phyloP scores from a whole-genome alignment of 1,140 invertebrate genomes.

The Conopomorpha cramerella region DNA sequence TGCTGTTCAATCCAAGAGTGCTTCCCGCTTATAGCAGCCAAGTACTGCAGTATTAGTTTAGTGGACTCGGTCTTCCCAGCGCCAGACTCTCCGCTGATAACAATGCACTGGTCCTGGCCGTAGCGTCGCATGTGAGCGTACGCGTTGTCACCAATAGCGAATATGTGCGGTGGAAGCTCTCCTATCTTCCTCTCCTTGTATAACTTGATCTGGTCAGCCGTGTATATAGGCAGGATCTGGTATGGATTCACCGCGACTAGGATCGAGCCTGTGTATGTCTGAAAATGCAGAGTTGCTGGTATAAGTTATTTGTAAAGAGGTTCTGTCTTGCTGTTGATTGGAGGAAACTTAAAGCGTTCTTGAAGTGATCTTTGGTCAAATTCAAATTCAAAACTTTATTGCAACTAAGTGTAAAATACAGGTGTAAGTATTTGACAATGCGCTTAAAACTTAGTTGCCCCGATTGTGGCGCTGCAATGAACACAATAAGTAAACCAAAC shows the following conservation, averaged over 20 bases:
- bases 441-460: too few relatives aligned
- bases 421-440: too few relatives aligned
- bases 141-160: constrained; percentile 96
- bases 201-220: constrained; percentile 94
- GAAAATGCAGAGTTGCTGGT: too few relatives aligned
- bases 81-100: constrained; percentile 95
- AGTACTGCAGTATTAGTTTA: constrained; percentile 96
- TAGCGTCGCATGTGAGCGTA: constrained; percentile 96
- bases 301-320: too few relatives aligned
- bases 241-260: constrained; percentile 99
- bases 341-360: too few relatives aligned
- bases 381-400: too few relatives aligned
- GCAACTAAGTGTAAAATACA: too few relatives aligned
- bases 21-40: constrained; percentile 97
- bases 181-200: constrained; percentile 98
- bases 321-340: too few relatives aligned
- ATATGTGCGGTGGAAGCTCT: constrained; percentile 96
- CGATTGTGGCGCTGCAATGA: too few relatives aligned
- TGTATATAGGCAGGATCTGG: constrained; percentile 97
- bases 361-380: too few relatives aligned
- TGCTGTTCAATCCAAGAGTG: constrained; percentile 99
- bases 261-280: constrained; percentile 99
- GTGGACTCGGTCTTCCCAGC: constrained; percentile 99
- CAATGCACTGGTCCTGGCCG: constrained; percentile 96
- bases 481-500: too few relatives aligned